These are phyloP conservation scores for Simalia tracyae DNA, from an alignment of 2,797 vertebrate species.

Conservation along the genomic window DNA sequence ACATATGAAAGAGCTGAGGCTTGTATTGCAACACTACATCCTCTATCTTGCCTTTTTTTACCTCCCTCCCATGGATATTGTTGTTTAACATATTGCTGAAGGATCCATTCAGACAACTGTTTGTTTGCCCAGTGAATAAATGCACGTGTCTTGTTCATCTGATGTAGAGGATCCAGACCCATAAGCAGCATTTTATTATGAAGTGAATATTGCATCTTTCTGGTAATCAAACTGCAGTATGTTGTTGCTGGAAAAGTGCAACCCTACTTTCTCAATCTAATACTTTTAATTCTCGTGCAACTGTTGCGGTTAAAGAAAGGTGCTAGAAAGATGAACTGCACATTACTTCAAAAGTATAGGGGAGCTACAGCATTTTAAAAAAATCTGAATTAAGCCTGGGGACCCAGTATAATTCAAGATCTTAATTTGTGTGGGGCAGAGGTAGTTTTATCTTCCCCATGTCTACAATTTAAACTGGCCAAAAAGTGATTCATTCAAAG, in stretches of 20 bases:
- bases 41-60: not conserved
- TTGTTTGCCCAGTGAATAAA: not conserved
- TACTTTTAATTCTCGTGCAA: not conserved
- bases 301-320: not conserved
- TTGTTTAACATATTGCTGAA: not conserved
- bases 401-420: not conserved
- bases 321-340: not conserved
- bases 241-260: not conserved
- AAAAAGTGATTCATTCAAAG: not conserved
- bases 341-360: not conserved
- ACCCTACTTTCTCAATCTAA: too few relatives aligned
- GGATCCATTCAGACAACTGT: not conserved
- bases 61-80: not conserved
- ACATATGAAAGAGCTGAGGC: not conserved
- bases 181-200: not conserved
- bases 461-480: not conserved
- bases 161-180: not conserved
- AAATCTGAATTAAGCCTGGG: not conserved
- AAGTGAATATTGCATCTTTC: not conserved
- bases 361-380: not conserved
- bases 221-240: not conserved
- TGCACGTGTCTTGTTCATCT: not conserved
- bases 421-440: not conserved
- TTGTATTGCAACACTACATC: not conserved
- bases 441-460: not conserved